These are phyloP conservation scores for Clusia tigrina DNA, from an alignment of 2,888 invertebrate species.

Conservation along the genomic window DNA sequence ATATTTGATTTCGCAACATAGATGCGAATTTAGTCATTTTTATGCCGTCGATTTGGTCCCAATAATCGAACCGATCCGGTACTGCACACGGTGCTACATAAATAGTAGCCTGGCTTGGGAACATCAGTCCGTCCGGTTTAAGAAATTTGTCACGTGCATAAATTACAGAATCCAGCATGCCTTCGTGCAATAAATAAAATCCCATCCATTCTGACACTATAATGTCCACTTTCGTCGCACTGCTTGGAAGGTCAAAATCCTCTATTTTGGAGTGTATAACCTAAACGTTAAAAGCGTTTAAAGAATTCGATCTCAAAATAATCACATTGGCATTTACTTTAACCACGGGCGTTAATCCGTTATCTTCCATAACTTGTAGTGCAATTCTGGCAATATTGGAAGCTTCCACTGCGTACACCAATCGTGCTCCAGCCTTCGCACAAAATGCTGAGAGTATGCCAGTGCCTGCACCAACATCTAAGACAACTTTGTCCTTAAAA, in stretches of 20 bases:
- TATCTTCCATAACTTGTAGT: slow-evolving; percentile 74
- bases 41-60: slow-evolving; percentile 83
- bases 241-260: slow-evolving; percentile 72
- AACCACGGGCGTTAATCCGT: slow-evolving; percentile 72
- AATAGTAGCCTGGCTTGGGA: slow-evolving; percentile 74
- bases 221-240: slow-evolving; percentile 78
- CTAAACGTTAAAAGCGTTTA: slow-evolving; percentile 16
- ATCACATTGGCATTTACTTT: slow-evolving; percentile 66
- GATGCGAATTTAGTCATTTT: slow-evolving; percentile 75
- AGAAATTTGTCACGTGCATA: slow-evolving; percentile 83
- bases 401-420: slow-evolving; percentile 87
- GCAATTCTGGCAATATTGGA: slow-evolving; percentile 74
- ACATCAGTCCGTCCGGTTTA: slow-evolving; percentile 76
- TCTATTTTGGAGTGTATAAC: slow-evolving; percentile 64
- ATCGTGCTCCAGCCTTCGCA: slow-evolving; percentile 85
- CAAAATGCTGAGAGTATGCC: slow-evolving; percentile 91
- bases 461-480: slow-evolving; percentile 88
- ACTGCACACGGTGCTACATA: slow-evolving; percentile 66
- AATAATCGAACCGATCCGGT: slow-evolving; percentile 74
- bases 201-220: slow-evolving; percentile 99
- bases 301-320: neutral
- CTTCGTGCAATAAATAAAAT: slow-evolving; percentile 92
- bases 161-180: slow-evolving; percentile 92
- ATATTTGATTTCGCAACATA: slow-evolving; percentile 71
- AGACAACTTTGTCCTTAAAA: slow-evolving; percentile 80